phyloP scores from a whole-genome alignment of 2,113 vertebrate genomes.

The Trachemys scripta region DNA sequence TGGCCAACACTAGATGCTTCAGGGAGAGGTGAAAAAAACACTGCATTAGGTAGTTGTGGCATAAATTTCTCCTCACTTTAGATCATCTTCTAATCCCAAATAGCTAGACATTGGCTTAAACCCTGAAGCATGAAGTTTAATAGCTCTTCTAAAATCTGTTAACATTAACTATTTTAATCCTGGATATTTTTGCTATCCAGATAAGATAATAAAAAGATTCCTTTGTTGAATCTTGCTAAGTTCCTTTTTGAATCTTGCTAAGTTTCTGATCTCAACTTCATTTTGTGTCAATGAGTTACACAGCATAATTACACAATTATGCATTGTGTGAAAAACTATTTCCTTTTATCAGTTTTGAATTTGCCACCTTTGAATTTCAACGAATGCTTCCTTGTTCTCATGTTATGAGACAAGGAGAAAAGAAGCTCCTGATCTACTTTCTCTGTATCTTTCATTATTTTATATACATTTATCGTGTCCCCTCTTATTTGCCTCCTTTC shows the following conservation, averaged over 20 bases:
- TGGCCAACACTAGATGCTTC: neutral
- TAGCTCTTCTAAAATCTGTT: neutral
- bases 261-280: neutral
- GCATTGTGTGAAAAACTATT: neutral
- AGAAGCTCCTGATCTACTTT: neutral
- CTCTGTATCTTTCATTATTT: neutral
- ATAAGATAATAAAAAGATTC: neutral
- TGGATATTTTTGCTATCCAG: neutral
- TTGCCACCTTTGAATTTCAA: neutral
- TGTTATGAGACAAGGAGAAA: neutral
- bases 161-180: neutral
- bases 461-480: neutral
- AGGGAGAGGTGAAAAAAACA: neutral
- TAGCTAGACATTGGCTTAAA: neutral
- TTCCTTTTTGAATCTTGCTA: neutral
- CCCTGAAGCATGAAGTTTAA: neutral
- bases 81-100: fast-evolving
- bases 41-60: fast-evolving
- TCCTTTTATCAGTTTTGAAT: neutral
- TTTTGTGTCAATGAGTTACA: neutral
- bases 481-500: neutral
- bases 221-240: neutral
- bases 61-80: fast-evolving
- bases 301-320: neutral
- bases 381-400: neutral